Evolutionary conservation across 37 sponge, comb jelly and placozoan genomes (phyloP).

Genomic region (Beroe forskalii): DNA sequence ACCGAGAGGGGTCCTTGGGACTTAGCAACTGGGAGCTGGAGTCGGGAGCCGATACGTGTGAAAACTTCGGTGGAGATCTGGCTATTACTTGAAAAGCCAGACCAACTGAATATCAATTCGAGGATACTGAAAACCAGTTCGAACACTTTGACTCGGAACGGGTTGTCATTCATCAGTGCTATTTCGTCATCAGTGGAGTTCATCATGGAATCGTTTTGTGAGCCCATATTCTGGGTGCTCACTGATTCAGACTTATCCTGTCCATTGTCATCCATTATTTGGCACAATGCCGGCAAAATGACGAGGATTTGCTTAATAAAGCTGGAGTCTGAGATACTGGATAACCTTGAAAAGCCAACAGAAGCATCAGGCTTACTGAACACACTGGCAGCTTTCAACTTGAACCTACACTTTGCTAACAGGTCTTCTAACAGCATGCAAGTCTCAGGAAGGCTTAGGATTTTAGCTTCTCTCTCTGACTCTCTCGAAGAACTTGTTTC

Average conservation of each 20-base stretch:
- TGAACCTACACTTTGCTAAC: slow-evolving; percentile 21
- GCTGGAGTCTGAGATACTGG: neutral
- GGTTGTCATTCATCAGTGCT: neutral
- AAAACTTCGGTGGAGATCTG: neutral
- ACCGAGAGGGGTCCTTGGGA: slow-evolving; percentile 43
- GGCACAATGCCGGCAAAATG: slow-evolving; percentile 20
- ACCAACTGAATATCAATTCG: slow-evolving; percentile 30
- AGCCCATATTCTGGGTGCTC: neutral
- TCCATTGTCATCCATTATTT: slow-evolving; percentile 22
- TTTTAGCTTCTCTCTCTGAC: neutral
- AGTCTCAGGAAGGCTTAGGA: neutral
- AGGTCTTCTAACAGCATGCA: slow-evolving; percentile 46
- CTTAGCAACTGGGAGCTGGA: neutral
- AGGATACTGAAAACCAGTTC: slow-evolving; percentile 41
- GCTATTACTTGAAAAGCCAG: slow-evolving; percentile 1
- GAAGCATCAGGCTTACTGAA: neutral
- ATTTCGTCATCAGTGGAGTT: slow-evolving; percentile 38
- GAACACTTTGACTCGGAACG: neutral
- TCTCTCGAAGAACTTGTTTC: neutral
- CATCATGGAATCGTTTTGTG: neutral
- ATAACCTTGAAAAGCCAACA: neutral
- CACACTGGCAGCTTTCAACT: neutral
- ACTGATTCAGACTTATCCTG: neutral
- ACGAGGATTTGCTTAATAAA: neutral
- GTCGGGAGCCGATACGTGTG: neutral